Conservation (phyloP, 2,797 vertebrate species). For the Caiman crocodilus region DNA sequence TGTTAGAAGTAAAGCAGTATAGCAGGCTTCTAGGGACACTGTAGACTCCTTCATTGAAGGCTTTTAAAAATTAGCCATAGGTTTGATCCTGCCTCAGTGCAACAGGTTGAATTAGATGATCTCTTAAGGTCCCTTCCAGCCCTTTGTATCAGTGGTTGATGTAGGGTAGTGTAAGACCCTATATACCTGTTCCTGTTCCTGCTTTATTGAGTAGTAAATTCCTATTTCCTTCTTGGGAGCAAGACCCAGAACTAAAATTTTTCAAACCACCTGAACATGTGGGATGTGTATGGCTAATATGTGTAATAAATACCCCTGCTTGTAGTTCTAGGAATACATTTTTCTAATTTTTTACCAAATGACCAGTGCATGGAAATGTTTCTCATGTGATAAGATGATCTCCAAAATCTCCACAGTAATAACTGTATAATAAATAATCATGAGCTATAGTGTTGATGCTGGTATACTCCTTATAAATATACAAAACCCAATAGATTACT, state of each 20-base stretch:
- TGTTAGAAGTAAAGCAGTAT: no score
- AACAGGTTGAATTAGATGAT: neutral
- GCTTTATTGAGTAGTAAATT: neutral
- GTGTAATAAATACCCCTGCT: neutral
- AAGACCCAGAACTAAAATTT: neutral
- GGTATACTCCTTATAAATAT: neutral
- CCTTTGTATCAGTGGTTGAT: neutral
- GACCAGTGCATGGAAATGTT: conserved; percentile 22
- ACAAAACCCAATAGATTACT: conserved; percentile 31
- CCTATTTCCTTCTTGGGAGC: neutral
- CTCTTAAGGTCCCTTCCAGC: conserved; percentile 21
- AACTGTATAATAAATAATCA: conserved; percentile 28
- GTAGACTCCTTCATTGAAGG: neutral
- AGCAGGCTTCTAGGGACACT: neutral
- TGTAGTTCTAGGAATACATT: conserved; percentile 30
- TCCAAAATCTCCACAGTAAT: neutral
- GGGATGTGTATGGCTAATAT: neutral
- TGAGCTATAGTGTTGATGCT: neutral
- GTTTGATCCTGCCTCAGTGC: neutral
- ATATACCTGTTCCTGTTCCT: neutral
- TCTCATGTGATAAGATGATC: conserved; percentile 9
- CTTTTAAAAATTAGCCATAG: neutral
- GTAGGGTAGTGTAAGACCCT: rapidly evolving
- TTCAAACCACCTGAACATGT: conserved; percentile 28
- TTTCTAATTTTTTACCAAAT: neutral